Evolutionary conservation across 2,888 invertebrate species (phyloP), one percentile per base, ranked within the genome.

Genomic region (Orthonevra nobilis): DNA sequence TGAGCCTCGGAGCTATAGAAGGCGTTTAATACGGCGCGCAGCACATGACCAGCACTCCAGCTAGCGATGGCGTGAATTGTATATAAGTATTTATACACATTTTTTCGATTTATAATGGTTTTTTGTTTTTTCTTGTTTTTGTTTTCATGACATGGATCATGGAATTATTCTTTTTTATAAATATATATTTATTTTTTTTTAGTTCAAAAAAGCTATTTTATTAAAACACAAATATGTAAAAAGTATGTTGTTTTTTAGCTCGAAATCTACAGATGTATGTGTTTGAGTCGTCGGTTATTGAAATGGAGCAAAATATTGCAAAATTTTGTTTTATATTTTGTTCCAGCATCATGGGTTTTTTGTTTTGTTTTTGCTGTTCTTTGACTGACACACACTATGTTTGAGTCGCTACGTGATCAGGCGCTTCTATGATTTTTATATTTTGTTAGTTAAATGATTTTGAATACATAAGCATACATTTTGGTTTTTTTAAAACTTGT

Each of bases 1-100:
- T 73, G 73, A 61, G 20, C 34, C 42, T 14, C n/a, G 61, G 36
- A 56, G 79, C 73, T 68, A 61, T 42, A 61, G 52, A 58, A 73
- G 66, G 73, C 79, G 56, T 68, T 73, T 50, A 79, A 73, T 44
- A 68, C n/a, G n/a, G 38, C 61, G 72, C 56, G 60, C 48, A n/a
- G n/a, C n/a, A 52, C 36, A 44, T 66, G 54, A 70, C 75, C 34
- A 63, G 32, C 50, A 28, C 60, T n/a, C n/a, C n/a, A n/a, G 36
- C 58, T 60, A 79, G 63, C 52, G 72, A 79, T 69, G 64, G 63
- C 68, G 63, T 70, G 72, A 77, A 75, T 66, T 58, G 50, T 50
- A 36, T 54, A 19, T 48, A 26, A 26, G 19, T 56, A 50, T 15
- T 2, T 61, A 30, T 7, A 34, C 34, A 36, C 5, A n/a, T 12